These are phyloP conservation scores for Pseudopipra pipra DNA, from an alignment of 2,113 vertebrate species.

Conservation along the genomic window DNA sequence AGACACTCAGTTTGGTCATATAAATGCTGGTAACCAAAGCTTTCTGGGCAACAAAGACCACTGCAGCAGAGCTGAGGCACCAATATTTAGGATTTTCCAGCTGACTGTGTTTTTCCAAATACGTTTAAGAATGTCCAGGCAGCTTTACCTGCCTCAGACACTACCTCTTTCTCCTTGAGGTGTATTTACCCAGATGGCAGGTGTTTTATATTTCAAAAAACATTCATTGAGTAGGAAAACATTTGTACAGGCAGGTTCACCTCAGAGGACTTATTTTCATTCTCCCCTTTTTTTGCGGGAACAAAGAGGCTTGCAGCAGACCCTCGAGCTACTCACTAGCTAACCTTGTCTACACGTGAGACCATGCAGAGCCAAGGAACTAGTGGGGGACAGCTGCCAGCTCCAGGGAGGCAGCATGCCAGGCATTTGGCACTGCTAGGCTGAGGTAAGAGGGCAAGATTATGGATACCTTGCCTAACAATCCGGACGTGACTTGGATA, in stretches of 20 bases:
- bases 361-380: background rate
- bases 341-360: background rate
- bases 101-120: constrained; percentile 17
- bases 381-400: background rate
- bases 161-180: constrained; percentile 28
- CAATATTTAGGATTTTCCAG: background rate
- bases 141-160: constrained; percentile 21
- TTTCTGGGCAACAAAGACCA: background rate
- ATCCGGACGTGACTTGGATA: background rate
- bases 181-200: constrained; percentile 38
- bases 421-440: background rate
- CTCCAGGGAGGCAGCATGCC: background rate
- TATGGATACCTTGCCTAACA: background rate
- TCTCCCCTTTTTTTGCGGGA: background rate
- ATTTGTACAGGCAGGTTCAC: constrained; percentile 37
- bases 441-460: background rate
- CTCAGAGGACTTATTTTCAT: constrained; percentile 26
- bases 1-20: background rate
- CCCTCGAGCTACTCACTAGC: background rate
- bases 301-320: background rate
- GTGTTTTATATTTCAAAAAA: constrained; percentile 47
- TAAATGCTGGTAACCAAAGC: background rate
- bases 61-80: background rate
- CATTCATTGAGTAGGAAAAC: constrained; percentile 16
- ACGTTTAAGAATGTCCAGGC: constrained; percentile 10